A percentile compares a stretch with the other conserved stretches of the same genome.
Conservation (phyloP, 2,113 vertebrate species). For the Fulmarus glacialis region DNA sequence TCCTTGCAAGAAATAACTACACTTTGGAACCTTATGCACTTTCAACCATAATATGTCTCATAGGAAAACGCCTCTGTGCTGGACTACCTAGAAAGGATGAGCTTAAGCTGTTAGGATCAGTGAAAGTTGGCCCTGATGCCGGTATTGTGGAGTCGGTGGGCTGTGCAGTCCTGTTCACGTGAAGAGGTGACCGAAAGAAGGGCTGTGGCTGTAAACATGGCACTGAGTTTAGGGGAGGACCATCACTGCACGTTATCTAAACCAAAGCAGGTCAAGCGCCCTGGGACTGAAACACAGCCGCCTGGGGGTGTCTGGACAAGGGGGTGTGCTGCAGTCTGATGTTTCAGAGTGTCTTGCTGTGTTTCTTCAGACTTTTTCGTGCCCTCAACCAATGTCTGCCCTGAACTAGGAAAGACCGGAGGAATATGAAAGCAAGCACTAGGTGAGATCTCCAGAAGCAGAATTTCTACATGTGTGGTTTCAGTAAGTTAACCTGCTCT, state of each 20-base stretch:
- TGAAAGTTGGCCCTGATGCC: not conserved
- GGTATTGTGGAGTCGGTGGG: too few relatives aligned
- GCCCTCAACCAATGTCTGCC: not conserved
- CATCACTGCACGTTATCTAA: not conserved
- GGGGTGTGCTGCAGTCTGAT: rapidly evolving
- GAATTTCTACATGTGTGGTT: not conserved
- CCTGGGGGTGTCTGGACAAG: not conserved
- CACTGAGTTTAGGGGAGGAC: not conserved
- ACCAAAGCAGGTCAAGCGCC: not conserved
- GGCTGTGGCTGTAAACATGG: too few relatives aligned
- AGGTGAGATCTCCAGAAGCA: not conserved
- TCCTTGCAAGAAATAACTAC: not conserved
- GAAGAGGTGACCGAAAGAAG: not conserved
- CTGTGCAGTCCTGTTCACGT: not conserved
- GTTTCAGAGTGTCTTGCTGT: not conserved
- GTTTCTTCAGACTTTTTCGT: not conserved
- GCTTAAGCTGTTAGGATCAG: not conserved
- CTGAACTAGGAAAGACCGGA: not conserved
- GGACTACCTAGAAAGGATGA: not conserved
- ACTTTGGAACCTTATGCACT: not conserved
- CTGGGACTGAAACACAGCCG: not conserved
- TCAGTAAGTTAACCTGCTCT: not conserved
- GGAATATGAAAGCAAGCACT: not conserved
- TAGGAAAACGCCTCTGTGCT: not conserved
- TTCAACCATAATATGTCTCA: not conserved